Base-by-base conservation (phyloP, 2,888 invertebrate genomes). In the Ornithoptera alexandrae region DNA sequence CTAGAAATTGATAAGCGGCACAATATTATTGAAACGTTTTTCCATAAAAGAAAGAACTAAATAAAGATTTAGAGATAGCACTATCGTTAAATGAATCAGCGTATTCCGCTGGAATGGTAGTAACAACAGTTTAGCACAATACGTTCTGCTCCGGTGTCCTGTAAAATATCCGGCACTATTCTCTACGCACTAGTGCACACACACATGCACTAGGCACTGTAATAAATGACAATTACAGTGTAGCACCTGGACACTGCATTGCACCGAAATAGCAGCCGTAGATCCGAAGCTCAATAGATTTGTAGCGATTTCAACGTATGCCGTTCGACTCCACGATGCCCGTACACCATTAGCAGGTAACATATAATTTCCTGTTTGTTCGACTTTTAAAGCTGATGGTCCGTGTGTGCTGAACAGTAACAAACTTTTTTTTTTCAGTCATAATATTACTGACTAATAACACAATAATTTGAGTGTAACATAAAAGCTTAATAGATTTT, bases 141-240 rank as follows among this genome's bases (percentile, higher is more conserved):
- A 12, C 22, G 57, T 58, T 22, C 12, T 12, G 24, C 10, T 8
- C 24, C 18, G 50, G 12, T 17, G 15, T 61, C 7, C 60, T 30
- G 39, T 39, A 64, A 60, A 58, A 64, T 10, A 7, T 15, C 20
- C 15, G 20, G 18, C 46, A 24, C 42, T 46, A 57, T 65, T 20
- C 30, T 22, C 42, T 63, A 22, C 36, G 60, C 20, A 22, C 57
- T 17, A 39, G 24, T 42, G 56, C 80, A 79, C 78, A 78, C 42
- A 57, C 57, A 62, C 7, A 62, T 58, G 62, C 69, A 72, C 75
- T 77, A 75, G 75, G 68, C 72, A 69, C 71, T 64, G 77, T 79
- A 81, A 81, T 81, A 81, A 81, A 81, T 79, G 81, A 81, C 81
- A 80, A 81, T 82, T 81, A 81, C 75, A 57, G 70, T 17, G 30